These are phyloP conservation scores for Picathartes gymnocephalus DNA, from an alignment of 2,113 vertebrate species.

Conservation along the genomic window DNA sequence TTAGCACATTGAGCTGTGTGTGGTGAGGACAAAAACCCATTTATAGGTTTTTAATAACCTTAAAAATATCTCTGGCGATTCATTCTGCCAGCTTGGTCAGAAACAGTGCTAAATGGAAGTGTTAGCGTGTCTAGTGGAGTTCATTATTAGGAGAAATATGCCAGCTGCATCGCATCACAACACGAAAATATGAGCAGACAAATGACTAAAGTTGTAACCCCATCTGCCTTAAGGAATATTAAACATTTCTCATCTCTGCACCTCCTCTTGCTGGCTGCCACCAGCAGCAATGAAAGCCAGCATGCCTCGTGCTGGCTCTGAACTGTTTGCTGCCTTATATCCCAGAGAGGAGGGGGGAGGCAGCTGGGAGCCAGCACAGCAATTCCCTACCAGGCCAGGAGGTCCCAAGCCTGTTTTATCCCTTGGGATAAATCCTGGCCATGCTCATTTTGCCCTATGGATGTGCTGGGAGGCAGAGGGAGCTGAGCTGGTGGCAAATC, in stretches of 20 bases:
- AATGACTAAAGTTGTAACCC: slow-evolving; percentile 40
- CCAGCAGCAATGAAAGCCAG: neutral
- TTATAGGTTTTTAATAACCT: slow-evolving; percentile 61
- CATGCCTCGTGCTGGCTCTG: neutral
- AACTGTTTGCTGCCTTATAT: neutral
- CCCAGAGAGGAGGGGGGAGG: neutral
- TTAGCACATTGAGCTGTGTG: slow-evolving; percentile 1
- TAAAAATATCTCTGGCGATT: slow-evolving; percentile 51
- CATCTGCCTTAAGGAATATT: neutral
- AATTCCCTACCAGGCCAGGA: neutral
- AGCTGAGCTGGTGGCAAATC: neutral
- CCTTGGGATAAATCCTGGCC: neutral
- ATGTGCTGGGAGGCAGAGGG: neutral
- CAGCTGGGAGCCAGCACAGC: neutral
- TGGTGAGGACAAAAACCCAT: slow-evolving; percentile 43
- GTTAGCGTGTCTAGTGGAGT: slow-evolving; percentile 30
- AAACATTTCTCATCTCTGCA: neutral
- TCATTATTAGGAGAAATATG: slow-evolving; percentile 40
- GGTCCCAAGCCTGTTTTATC: accelerated
- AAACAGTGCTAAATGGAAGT: slow-evolving; percentile 10
- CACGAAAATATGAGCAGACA: slow-evolving; percentile 49
- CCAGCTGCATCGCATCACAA: slow-evolving; percentile 23
- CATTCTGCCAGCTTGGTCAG: slow-evolving; percentile 37
- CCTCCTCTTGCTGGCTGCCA: neutral
- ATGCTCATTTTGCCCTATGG: accelerated